These are phyloP conservation scores for Centropristis striata DNA, from an alignment of 2,113 vertebrate species.

Conservation along the genomic window DNA sequence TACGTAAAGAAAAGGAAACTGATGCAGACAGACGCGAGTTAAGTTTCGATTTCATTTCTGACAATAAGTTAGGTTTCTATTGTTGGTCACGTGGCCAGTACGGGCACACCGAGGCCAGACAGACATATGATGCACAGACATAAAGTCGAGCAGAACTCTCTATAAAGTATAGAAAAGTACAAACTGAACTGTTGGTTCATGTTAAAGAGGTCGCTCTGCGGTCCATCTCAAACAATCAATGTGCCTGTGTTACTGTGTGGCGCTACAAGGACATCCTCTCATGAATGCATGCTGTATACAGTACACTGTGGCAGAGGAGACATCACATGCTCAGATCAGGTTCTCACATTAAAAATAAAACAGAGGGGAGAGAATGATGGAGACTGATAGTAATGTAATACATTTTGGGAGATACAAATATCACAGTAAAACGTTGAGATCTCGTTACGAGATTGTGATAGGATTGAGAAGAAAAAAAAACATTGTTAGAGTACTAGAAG, in stretches of 20 bases:
- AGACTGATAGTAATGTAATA: slow-evolving; percentile 23
- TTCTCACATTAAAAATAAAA: slow-evolving; percentile 50
- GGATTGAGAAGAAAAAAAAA: too few species aligned
- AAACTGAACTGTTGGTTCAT: neutral
- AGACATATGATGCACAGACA: neutral
- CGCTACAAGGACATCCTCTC: slow-evolving; percentile 37
- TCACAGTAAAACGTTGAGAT: slow-evolving; percentile 11
- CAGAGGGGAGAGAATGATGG: neutral
- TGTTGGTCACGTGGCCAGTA: slow-evolving; percentile 60
- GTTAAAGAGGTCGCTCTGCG: neutral
- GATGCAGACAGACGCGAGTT: fast-evolving
- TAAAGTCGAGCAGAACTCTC: neutral
- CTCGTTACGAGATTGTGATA: neutral
- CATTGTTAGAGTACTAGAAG: neutral
- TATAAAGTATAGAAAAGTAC: neutral
- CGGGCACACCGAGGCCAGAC: too few species aligned
- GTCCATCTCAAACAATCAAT: neutral
- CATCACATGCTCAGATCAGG: slow-evolving; percentile 36
- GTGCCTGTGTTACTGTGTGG: neutral
- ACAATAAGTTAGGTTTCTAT: slow-evolving; percentile 39
- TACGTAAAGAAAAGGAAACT: neutral
- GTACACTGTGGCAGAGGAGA: slow-evolving; percentile 23
- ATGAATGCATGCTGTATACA: neutral
- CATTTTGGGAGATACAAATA: slow-evolving; percentile 29
- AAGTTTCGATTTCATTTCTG: slow-evolving; percentile 83